Percentiles rank a stretch among this genome's conserved stretches.
Conservation (phyloP, 1,140 invertebrate species). For the Panulirus ornatus region DNA sequence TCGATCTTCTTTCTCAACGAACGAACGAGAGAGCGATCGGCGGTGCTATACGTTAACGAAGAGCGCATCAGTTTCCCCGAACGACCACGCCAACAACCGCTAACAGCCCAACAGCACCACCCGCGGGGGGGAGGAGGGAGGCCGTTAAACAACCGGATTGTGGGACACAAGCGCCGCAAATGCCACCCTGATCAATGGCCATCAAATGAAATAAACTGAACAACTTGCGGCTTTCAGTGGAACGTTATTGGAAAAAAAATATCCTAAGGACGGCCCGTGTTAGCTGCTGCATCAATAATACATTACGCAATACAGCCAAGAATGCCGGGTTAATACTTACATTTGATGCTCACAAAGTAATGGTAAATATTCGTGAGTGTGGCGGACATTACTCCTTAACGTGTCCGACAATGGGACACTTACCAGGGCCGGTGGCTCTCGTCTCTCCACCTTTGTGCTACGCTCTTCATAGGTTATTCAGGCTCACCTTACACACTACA, state of each 20-base stretch:
- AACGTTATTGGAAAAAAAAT: too few species aligned
- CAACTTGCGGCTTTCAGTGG: too few species aligned
- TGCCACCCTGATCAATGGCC: conserved; percentile 39
- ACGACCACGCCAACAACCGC: too few species aligned
- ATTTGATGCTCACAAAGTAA: neutral
- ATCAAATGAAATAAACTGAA: conserved; percentile 51
- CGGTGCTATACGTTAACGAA: too few species aligned
- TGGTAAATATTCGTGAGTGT: conserved; percentile 31
- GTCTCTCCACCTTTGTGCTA: neutral
- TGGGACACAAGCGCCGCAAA: conserved; percentile 17
- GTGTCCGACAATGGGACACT: conserved; percentile 33
- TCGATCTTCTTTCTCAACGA: too few species aligned
- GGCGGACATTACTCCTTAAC: conserved; percentile 18
- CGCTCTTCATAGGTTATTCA: neutral
- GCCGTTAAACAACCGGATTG: neutral
- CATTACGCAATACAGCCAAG: conserved; percentile 18
- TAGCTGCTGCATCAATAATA: conserved; percentile 25
- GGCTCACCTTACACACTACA: neutral
- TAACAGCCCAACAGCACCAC: too few species aligned
- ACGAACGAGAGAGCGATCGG: too few species aligned
- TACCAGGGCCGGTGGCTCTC: neutral
- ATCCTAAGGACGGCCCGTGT: too few species aligned
- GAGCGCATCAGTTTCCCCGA: too few species aligned
- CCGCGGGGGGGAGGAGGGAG: neutral
- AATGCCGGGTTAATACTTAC: conserved; percentile 4